Evolutionary conservation across 2,113 vertebrate genomes (phyloP), one percentile per base, ranked within the genome.

Genomic region (Microcebus tavaratra): DNA sequence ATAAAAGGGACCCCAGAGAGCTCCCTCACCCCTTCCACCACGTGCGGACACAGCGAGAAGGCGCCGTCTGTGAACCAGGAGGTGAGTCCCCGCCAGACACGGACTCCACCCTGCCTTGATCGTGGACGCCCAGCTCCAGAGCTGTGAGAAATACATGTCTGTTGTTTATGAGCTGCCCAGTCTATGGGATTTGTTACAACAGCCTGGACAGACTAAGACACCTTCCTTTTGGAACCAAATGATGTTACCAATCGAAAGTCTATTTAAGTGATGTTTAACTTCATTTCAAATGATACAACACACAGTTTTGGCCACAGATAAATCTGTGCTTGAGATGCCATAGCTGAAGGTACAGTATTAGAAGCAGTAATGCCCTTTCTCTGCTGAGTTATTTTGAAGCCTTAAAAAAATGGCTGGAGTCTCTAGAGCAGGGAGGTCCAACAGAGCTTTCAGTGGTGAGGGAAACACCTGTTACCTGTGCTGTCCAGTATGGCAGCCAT

Each of bases 241-340:
- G 12, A 1, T n/a, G n/a, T 20, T 23, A 8, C 39, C 42, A 9
- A 14, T 2, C 0, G 2, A 31, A 53, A 59, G 76, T 27, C 2
- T 8, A 23, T 17, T 29, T 25, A 11, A 18, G 23, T 6, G 65
- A 50, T 9, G 8, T 73, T 42, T 39, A 73, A 0, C 34, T 25
- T 36, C 42, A 10, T 9, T 27, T 5, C 18, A 10, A 61, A n/a
- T 8, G 39, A 79, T 8, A 8, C 12, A 59, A 25, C 9, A 29
- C 36, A 39, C 20, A 6, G n/a, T 6, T 11, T 4, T 12, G 27
- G 29, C 45, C 27, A 3, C 8, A 67, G 70, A 55, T 9, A 61
- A 42, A 42, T 59, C 72, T 57, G 48, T 65, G 29, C n/a, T 27
- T 21, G 29, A 2, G 10, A 0, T 1, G 48, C 3, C 14, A 76